Conservation (phyloP, 2,113 vertebrate genomes). For the Macrotis lagotis region DNA sequence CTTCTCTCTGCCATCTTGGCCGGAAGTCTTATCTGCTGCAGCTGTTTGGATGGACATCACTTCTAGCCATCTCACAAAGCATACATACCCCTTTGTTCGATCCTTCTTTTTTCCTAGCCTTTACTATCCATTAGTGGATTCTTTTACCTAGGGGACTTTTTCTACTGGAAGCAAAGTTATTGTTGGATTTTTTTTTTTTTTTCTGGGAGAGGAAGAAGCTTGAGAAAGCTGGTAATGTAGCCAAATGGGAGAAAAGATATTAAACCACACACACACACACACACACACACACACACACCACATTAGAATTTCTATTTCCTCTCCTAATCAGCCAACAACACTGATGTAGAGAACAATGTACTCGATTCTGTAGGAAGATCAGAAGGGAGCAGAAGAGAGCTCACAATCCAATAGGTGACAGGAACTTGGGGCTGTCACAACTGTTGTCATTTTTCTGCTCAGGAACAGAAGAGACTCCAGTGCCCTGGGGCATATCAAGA, state of each 20-base stretch:
- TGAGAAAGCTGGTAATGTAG: not conserved
- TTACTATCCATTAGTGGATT: not conserved
- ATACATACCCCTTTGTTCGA: not conserved
- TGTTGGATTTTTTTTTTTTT: too few relatives aligned
- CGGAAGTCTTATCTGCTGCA: too few relatives aligned
- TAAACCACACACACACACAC: not conserved
- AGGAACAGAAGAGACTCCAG: not conserved
- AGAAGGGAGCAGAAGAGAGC: not conserved
- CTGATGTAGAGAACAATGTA: not conserved
- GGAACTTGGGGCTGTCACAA: not conserved
- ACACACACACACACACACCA: too few relatives aligned
- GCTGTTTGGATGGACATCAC: too few relatives aligned
- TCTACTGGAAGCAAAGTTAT: not conserved
- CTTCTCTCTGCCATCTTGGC: too few relatives aligned
- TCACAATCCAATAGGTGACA: not conserved
- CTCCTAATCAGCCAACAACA: not conserved
- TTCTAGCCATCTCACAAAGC: too few relatives aligned
- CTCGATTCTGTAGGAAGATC: not conserved
- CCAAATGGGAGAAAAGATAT: not conserved
- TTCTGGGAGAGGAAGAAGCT: not conserved
- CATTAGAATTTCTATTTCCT: not conserved
- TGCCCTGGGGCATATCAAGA: not conserved
- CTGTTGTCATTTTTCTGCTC: not conserved
- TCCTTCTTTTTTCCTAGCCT: not conserved
- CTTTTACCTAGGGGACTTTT: not conserved